Conservation (phyloP, 2,797 vertebrate species). For the Apodemus agrarius region DNA sequence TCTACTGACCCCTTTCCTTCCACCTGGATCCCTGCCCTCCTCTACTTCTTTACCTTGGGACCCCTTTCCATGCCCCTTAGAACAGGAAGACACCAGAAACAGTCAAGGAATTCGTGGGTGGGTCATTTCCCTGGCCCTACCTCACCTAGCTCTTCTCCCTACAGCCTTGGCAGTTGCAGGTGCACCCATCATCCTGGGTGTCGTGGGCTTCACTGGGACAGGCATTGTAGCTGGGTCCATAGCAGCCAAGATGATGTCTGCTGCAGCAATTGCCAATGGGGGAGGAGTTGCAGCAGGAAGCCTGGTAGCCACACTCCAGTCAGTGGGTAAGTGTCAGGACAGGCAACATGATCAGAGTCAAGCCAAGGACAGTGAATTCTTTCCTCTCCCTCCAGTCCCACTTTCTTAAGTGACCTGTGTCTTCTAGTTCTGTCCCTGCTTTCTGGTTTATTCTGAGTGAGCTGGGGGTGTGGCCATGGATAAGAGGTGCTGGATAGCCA, state of each 20-base stretch:
- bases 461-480: too few species aligned
- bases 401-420: neutral
- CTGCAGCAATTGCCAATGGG: conserved; percentile 2
- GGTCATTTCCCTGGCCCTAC: neutral
- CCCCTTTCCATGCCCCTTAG: neutral
- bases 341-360: fast-evolving
- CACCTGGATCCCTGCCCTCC: too few species aligned
- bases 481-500: too few species aligned
- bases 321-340: neutral
- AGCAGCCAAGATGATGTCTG: conserved; percentile 80
- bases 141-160: neutral
- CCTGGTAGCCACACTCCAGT: conserved; percentile 68
- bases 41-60: neutral
- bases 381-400: too few species aligned
- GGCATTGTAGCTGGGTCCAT: neutral
- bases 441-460: neutral
- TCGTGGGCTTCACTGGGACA: neutral
- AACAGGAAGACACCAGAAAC: too few species aligned
- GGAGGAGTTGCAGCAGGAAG: neutral
- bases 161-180: neutral
- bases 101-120: too few species aligned
- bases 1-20: neutral
- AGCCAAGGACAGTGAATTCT: neutral
- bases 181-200: neutral
- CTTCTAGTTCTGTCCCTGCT: neutral